Evolutionary conservation across 2,888 invertebrate genomes (phyloP).

Genomic region (Campoplex capitator): DNA sequence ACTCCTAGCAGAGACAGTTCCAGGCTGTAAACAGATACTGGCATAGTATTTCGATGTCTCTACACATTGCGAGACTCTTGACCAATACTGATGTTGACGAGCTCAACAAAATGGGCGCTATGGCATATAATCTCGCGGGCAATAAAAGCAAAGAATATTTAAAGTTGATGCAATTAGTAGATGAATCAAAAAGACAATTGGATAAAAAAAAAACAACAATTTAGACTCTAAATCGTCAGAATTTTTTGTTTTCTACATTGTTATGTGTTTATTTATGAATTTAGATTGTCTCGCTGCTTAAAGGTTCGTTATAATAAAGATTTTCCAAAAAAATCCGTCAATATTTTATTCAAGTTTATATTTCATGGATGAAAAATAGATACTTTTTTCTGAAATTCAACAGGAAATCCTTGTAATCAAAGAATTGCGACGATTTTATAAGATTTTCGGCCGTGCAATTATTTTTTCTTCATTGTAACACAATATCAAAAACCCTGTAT

Average conservation of each 20-base stretch:
- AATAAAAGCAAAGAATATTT: not conserved
- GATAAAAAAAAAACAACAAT: not conserved
- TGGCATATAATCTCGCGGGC: not conserved
- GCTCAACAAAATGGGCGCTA: conserved; percentile 35
- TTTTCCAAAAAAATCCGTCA: not conserved
- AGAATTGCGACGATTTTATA: too few species aligned
- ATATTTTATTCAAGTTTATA: not conserved
- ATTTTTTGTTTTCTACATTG: not conserved
- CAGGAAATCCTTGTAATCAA: too few species aligned
- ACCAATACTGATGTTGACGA: not conserved
- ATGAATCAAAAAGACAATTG: not conserved
- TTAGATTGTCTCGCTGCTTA: not conserved
- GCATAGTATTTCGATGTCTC: not conserved
- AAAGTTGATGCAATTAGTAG: not conserved
- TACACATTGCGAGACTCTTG: not conserved
- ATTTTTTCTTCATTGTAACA: too few species aligned
- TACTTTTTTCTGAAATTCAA: too few species aligned
- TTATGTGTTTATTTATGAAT: not conserved
- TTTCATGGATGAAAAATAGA: not conserved
- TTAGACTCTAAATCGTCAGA: not conserved
- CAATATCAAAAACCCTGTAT: too few species aligned
- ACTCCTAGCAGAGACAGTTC: conserved; percentile 50
- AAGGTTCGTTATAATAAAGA: not conserved
- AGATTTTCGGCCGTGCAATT: too few species aligned
- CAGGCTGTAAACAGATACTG: conserved; percentile 4